Percentiles rank a stretch among this genome's conserved stretches.
Conservation (phyloP, 2,888 invertebrate species). For the Rotaria magnacalcarata region DNA sequence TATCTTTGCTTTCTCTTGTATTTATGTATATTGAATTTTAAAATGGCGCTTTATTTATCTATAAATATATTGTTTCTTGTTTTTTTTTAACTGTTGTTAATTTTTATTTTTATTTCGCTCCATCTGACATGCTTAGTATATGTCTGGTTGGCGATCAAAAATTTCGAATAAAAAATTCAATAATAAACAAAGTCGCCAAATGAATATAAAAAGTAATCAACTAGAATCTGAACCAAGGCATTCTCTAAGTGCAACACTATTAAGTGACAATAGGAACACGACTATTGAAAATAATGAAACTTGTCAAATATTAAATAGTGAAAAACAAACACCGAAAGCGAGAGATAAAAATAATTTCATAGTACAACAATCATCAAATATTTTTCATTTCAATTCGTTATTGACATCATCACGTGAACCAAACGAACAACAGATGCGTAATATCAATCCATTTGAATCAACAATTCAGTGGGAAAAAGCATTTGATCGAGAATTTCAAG, state of each 20-base stretch:
- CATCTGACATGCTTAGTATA: neutral
- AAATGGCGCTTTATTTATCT: neutral
- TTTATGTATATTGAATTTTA: neutral
- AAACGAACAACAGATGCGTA: neutral
- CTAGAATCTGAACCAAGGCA: no score
- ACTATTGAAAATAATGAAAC: neutral
- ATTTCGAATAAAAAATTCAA: neutral
- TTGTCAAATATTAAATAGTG: neutral
- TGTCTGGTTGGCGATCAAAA: neutral
- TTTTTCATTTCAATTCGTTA: neutral
- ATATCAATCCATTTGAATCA: neutral
- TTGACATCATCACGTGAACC: neutral
- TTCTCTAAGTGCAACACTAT: no score
- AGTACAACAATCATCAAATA: neutral
- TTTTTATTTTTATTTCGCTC: neutral
- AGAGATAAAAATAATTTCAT: neutral
- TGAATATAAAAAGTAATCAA: neutral
- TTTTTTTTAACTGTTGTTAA: neutral
- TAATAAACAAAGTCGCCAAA: neutral
- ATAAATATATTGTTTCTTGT: neutral
- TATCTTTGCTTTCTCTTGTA: neutral
- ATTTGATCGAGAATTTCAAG: slow-evolving; percentile 7
- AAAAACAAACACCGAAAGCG: neutral
- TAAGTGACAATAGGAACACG: neutral
- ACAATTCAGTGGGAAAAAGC: neutral